Conservation (phyloP, 53 echinoderm and acorn worm species). For the Antedon mediterranea region DNA sequence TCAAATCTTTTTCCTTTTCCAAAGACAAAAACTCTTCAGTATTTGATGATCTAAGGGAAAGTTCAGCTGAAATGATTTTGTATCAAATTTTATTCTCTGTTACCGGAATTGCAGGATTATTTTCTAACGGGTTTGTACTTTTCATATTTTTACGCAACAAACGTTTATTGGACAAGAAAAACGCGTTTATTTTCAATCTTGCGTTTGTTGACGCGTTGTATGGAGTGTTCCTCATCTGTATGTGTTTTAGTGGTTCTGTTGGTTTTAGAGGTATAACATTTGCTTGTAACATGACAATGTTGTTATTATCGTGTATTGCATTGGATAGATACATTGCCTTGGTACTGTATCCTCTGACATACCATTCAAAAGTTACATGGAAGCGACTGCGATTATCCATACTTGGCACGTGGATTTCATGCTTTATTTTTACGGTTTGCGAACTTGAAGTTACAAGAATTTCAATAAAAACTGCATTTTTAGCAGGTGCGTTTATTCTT, state of each 20-base stretch:
- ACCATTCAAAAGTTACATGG: not conserved
- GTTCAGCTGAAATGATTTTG: not conserved
- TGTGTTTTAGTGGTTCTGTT: not conserved
- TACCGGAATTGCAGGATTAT: not conserved
- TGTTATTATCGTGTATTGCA: not conserved
- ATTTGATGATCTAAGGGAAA: not conserved
- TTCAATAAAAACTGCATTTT: not conserved
- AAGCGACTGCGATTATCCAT: not conserved
- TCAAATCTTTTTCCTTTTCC: not conserved
- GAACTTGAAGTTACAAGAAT: not conserved
- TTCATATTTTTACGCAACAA: not conserved
- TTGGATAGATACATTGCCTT: not conserved
- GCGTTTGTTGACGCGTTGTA: not conserved
- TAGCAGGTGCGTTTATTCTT: not conserved
- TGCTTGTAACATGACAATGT: not conserved
- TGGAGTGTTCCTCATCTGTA: not conserved
- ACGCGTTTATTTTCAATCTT: not conserved
- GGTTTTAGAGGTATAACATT: not conserved
- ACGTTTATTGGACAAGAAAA: not conserved
- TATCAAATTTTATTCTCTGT: not conserved
- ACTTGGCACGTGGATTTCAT: not conserved
- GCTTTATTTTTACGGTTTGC: not conserved
- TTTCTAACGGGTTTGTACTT: not conserved
- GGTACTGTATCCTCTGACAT: not conserved
- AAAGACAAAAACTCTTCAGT: not conserved